Evolutionary conservation across 2,113 vertebrate species (phyloP).

Genomic region (Lophura nycthemera): DNA sequence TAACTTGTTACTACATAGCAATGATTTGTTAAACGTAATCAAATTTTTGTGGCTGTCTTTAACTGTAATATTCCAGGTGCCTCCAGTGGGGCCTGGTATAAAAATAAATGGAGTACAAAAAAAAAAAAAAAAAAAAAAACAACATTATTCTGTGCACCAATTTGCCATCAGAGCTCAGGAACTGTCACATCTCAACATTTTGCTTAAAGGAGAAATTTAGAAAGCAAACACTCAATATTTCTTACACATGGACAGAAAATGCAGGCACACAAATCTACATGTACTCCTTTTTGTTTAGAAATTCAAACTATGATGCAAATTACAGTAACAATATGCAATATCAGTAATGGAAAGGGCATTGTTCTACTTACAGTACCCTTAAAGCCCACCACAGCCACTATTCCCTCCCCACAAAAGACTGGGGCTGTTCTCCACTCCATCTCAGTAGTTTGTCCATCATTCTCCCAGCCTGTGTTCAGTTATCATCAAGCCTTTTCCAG

Average conservation of each 20-base stretch:
- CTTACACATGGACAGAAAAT: neutral
- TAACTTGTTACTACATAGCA: conserved; percentile 37
- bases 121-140: neutral
- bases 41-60: conserved; percentile 60
- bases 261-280: neutral
- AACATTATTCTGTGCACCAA: neutral
- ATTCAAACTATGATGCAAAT: neutral
- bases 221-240: neutral
- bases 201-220: neutral
- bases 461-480: neutral
- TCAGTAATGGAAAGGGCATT: neutral
- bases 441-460: neutral
- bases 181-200: neutral
- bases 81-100: neutral
- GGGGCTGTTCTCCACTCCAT: neutral
- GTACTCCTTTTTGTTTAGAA: neutral
- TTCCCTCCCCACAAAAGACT: neutral
- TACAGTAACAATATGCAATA: neutral
- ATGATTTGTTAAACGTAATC: conserved; percentile 56
- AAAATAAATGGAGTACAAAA: conserved; percentile 35
- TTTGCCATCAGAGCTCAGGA: neutral
- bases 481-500: neutral
- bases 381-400: rapidly evolving
- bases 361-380: neutral
- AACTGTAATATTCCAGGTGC: conserved; percentile 33